A percentile compares a stretch with the other conserved stretches of the same genome.
Evolutionary conservation across 2,888 invertebrate species (phyloP).

Genomic region (Meta bourneti): DNA sequence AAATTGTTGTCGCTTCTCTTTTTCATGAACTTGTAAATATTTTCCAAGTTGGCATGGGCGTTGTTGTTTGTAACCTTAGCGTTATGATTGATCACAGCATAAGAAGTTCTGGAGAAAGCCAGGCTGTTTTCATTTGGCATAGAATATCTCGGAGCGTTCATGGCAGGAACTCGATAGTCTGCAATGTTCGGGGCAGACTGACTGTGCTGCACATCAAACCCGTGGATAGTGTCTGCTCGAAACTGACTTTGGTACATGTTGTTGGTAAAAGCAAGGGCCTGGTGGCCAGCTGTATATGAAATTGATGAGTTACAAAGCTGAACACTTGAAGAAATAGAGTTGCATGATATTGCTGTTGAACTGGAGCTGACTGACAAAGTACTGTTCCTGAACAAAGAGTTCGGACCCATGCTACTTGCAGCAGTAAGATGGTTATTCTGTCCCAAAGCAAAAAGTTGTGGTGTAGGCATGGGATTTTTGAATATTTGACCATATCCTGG

Average conservation of each 20-base stretch:
- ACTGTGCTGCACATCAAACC: slow-evolving; percentile 66
- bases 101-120: slow-evolving; percentile 21
- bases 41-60: slow-evolving; percentile 66
- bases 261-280: slow-evolving; percentile 62
- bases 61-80: slow-evolving; percentile 49
- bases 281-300: slow-evolving; percentile 17
- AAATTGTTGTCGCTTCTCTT: slow-evolving; percentile 76
- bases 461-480: slow-evolving; percentile 20
- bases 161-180: not conserved
- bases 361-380: not conserved
- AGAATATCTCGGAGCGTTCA: slow-evolving; percentile 20
- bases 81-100: slow-evolving; percentile 59
- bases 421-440: not conserved
- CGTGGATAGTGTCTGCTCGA: not conserved
- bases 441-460: not conserved
- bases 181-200: slow-evolving; percentile 60
- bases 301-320: slow-evolving; percentile 15
- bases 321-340: slow-evolving; percentile 12
- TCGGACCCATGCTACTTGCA: slow-evolving; percentile 7
- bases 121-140: slow-evolving; percentile 44
- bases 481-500: slow-evolving; percentile 59
- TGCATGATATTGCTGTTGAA: not conserved
- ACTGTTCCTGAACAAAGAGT: slow-evolving; percentile 17
- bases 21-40: slow-evolving; percentile 76
- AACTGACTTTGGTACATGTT: slow-evolving; percentile 60